A percentile compares a stretch with the other conserved stretches of the same genome.
Evolutionary conservation across 2,797 vertebrate species (phyloP).

Genomic region (Leptatherina wallacei): DNA sequence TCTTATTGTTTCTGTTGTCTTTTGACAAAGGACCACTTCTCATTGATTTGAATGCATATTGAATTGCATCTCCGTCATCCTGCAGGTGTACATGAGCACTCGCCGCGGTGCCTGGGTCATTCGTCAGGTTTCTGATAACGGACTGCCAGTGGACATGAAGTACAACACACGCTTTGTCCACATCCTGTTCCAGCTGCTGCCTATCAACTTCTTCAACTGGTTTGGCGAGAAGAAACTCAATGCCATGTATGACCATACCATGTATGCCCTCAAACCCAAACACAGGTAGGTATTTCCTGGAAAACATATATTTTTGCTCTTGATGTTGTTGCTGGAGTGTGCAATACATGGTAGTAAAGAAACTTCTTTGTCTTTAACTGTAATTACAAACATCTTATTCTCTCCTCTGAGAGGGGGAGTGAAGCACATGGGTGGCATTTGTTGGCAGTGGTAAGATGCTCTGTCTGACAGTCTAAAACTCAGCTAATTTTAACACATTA

Average conservation of each 20-base stretch:
- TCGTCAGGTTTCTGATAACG: slow-evolving; percentile 77
- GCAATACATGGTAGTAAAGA: not conserved
- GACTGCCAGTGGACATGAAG: slow-evolving; percentile 78
- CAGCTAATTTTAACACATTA: too few relatives aligned
- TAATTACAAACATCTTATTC: not conserved
- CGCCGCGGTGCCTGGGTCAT: slow-evolving; percentile 81
- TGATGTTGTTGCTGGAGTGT: not conserved
- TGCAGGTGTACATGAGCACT: slow-evolving; percentile 82
- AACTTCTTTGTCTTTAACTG: not conserved
- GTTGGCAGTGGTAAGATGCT: too few relatives aligned
- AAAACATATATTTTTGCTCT: not conserved
- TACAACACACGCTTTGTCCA: slow-evolving; percentile 78
- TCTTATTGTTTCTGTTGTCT: not conserved
- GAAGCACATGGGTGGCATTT: too few relatives aligned
- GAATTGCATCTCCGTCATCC: not conserved
- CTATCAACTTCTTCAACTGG: slow-evolving; percentile 70
- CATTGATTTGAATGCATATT: not conserved
- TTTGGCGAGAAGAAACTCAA: slow-evolving; percentile 77
- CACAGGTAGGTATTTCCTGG: slow-evolving; percentile 82
- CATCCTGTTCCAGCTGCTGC: slow-evolving; percentile 73
- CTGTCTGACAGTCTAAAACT: too few relatives aligned
- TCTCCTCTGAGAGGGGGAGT: too few relatives aligned
- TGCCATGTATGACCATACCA: slow-evolving; percentile 78
- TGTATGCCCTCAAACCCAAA: slow-evolving; percentile 87
- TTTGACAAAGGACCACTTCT: not conserved